These are phyloP conservation scores for Euphydryas editha DNA, from an alignment of 2,888 invertebrate species.

Conservation along the genomic window DNA sequence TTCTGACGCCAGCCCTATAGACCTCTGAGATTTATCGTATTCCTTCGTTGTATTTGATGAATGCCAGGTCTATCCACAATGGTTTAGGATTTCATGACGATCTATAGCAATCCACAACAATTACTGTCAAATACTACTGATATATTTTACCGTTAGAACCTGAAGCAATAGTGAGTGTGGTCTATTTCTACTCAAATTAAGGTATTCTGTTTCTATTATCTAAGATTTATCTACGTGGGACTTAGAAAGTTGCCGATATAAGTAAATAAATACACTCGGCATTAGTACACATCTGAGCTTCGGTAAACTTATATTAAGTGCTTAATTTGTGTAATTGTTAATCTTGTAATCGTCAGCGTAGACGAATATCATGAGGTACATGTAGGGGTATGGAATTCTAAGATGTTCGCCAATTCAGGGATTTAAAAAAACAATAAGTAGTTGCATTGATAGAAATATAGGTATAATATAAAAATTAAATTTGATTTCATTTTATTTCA, in stretches of 20 bases:
- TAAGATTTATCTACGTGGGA: background rate
- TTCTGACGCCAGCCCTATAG: constrained; percentile 15
- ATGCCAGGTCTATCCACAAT: constrained; percentile 30
- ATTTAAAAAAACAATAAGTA: too few relatives aligned
- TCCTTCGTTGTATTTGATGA: constrained; percentile 9
- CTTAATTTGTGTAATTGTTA: too few relatives aligned
- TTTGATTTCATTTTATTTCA: too few relatives aligned
- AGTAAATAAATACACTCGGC: background rate
- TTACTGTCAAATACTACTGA: constrained; percentile 78
- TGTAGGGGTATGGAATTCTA: too few relatives aligned
- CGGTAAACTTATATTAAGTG: too few relatives aligned
- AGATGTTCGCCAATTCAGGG: too few relatives aligned
- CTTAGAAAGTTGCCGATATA: background rate
- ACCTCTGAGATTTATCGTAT: constrained; percentile 13
- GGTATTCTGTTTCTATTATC: background rate
- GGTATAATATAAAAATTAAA: too few relatives aligned
- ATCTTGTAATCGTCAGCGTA: too few relatives aligned
- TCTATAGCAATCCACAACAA: constrained; percentile 64
- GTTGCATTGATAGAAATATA: too few relatives aligned
- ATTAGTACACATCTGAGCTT: too few relatives aligned
- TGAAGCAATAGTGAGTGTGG: constrained; percentile 43
- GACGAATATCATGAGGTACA: too few relatives aligned
- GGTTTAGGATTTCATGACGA: constrained; percentile 36
- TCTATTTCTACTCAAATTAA: constrained; percentile 34
- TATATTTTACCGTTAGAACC: constrained; percentile 63